phyloP scores from a whole-genome alignment of 1,140 invertebrate genomes.

The Calliopsis andreniformis region DNA sequence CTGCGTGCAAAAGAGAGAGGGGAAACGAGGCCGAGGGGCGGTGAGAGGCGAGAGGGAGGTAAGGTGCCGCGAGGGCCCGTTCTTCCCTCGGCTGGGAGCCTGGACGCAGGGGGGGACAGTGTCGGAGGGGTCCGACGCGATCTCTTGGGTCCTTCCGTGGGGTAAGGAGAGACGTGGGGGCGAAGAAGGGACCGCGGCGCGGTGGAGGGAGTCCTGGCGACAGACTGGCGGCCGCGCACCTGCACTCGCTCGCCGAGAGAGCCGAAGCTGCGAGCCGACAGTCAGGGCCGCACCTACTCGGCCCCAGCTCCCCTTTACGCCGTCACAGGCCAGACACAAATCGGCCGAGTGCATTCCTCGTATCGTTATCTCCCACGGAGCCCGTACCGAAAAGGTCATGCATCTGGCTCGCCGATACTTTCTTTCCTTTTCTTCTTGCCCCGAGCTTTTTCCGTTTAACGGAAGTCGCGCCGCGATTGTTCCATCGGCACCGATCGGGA shows the following conservation, averaged over 20 bases:
- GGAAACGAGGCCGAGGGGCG: constrained; percentile 5
- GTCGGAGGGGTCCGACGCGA: constrained; percentile 54
- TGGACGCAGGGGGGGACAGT: constrained; percentile 30
- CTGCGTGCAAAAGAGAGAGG: too few species aligned
- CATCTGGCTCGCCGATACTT: constrained; percentile 10
- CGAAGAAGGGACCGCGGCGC: constrained; percentile 36
- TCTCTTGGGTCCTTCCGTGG: constrained; percentile 41
- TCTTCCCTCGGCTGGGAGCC: constrained; percentile 54
- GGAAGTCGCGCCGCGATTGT: neutral
- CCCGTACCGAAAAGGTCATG: constrained; percentile 42
- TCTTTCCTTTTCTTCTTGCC: neutral
- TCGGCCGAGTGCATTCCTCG: constrained; percentile 59
- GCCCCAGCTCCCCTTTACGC: constrained; percentile 59
- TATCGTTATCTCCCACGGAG: constrained; percentile 60
- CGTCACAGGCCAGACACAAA: constrained; percentile 39
- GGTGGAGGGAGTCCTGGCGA: constrained; percentile 72
- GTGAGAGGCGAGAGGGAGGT: constrained; percentile 31
- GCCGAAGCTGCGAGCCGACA: constrained; percentile 60
- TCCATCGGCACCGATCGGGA: neutral
- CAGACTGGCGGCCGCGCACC: constrained; percentile 80
- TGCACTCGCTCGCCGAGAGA: constrained; percentile 72
- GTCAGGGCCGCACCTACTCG: constrained; percentile 70
- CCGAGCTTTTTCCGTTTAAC: neutral
- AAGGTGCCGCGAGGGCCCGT: constrained; percentile 42
- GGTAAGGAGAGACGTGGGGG: constrained; percentile 35